Percentiles rank a stretch among this genome's conserved stretches.
Conservation (phyloP, 2,797 vertebrate species). For the Erethizon dorsatum region DNA sequence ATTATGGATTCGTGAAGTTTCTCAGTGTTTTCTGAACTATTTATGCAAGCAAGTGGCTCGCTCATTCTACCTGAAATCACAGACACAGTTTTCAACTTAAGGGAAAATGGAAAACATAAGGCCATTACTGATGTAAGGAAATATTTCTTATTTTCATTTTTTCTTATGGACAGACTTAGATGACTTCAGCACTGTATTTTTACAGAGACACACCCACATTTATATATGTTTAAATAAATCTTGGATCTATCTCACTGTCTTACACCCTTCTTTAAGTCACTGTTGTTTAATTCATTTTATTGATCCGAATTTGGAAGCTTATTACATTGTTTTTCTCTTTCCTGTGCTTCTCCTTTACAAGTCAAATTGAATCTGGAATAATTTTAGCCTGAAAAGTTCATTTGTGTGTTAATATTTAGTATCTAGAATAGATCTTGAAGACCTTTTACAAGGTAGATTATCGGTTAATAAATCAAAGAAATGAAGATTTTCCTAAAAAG, state of each 20-base stretch:
- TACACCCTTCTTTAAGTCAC: neutral
- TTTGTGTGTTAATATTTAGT: slow-evolving; percentile 68
- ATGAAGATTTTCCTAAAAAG: slow-evolving; percentile 22
- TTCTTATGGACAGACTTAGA: neutral
- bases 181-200: slow-evolving; percentile 9
- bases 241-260: slow-evolving; percentile 32
- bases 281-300: neutral
- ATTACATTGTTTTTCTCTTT: slow-evolving; percentile 45
- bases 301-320: slow-evolving; percentile 49
- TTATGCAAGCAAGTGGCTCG: slow-evolving; percentile 61
- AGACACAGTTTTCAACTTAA: slow-evolving; percentile 84
- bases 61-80: slow-evolving; percentile 83
- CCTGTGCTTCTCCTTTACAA: slow-evolving; percentile 41
- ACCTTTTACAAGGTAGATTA: slow-evolving; percentile 13
- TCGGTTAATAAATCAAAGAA: slow-evolving; percentile 61
- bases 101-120: slow-evolving; percentile 75
- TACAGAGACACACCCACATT: neutral
- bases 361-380: slow-evolving; percentile 62
- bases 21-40: slow-evolving; percentile 53
- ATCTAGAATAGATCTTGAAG: slow-evolving; percentile 33
- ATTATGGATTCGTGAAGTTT: slow-evolving; percentile 26
- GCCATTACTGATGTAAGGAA: slow-evolving; percentile 65
- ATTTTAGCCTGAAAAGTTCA: slow-evolving; percentile 50
- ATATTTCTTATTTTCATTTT: slow-evolving; percentile 39
- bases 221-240: neutral